Evolutionary conservation across 2,113 vertebrate genomes (phyloP).

Genomic region (Nerophis lumbriciformis): DNA sequence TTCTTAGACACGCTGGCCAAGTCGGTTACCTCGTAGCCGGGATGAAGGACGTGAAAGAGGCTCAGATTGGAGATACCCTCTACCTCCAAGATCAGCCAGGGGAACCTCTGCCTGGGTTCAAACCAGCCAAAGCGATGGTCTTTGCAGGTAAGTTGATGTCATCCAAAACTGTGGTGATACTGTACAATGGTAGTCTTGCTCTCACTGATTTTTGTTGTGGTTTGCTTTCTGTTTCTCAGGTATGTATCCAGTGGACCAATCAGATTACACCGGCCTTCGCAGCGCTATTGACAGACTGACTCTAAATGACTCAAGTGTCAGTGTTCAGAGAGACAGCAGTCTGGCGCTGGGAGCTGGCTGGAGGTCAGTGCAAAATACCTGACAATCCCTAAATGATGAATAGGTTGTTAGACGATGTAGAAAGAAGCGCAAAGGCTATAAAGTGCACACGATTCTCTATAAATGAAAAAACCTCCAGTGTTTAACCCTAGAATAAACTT

Average conservation of each 20-base stretch:
- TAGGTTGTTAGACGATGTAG: neutral
- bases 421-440: neutral
- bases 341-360: slow-evolving; percentile 91
- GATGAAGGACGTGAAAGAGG: slow-evolving; percentile 97
- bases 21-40: slow-evolving; percentile 93
- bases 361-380: slow-evolving; percentile 75
- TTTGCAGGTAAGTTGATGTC: slow-evolving; percentile 82
- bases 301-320: slow-evolving; percentile 93
- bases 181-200: neutral
- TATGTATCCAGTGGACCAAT: slow-evolving; percentile 91
- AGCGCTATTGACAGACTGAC: slow-evolving; percentile 90
- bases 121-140: slow-evolving; percentile 94
- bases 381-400: neutral
- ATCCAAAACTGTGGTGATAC: neutral
- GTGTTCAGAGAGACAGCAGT: slow-evolving; percentile 87
- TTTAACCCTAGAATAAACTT: slow-evolving; percentile 5
- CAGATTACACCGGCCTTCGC: slow-evolving; percentile 86
- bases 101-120: slow-evolving; percentile 89
- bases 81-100: slow-evolving; percentile 84
- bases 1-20: slow-evolving; percentile 87
- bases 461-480: neutral
- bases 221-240: slow-evolving; percentile 61
- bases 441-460: neutral
- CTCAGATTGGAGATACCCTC: slow-evolving; percentile 95
- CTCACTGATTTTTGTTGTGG: neutral